Conservation (phyloP, 2,797 vertebrate genomes). For the Luscinia megarhynchos region DNA sequence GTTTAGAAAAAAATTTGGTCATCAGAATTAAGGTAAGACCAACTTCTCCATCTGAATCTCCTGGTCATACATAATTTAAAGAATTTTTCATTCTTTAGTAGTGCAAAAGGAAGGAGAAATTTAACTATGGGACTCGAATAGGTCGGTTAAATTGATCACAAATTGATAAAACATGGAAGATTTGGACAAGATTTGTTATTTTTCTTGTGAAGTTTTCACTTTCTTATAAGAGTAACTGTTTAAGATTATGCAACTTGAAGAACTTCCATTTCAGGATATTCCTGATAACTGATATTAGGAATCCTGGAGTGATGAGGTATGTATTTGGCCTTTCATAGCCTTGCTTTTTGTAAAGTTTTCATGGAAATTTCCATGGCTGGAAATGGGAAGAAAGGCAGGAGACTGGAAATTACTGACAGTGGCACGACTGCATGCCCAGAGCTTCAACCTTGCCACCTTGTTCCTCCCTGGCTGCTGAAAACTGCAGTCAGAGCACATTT, state of each 20-base stretch:
- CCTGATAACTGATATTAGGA: not conserved
- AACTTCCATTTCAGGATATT: not conserved
- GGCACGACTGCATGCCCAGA: rapidly evolving
- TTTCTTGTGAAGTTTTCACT: not conserved
- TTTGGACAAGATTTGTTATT: not conserved
- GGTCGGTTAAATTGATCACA: not conserved
- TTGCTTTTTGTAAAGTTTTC: not conserved
- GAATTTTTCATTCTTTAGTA: not conserved
- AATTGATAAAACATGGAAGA: not conserved
- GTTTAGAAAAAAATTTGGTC: not conserved
- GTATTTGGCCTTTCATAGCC: not conserved
- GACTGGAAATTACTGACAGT: not conserved
- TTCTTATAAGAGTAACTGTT: not conserved
- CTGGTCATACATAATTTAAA: not conserved
- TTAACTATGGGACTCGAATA: not conserved
- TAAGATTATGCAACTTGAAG: not conserved
- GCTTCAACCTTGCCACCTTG: not conserved
- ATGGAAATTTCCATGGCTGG: not conserved
- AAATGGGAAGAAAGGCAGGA: not conserved
- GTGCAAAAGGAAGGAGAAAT: not conserved
- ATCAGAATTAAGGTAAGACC: not conserved
- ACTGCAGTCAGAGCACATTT: not conserved
- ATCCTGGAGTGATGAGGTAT: not conserved
- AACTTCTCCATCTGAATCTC: not conserved
- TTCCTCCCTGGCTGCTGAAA: not conserved